Percentiles rank a stretch among this genome's conserved stretches.
Evolutionary conservation across 1,140 invertebrate genomes (phyloP).

Genomic region (Cotesia glomerata): DNA sequence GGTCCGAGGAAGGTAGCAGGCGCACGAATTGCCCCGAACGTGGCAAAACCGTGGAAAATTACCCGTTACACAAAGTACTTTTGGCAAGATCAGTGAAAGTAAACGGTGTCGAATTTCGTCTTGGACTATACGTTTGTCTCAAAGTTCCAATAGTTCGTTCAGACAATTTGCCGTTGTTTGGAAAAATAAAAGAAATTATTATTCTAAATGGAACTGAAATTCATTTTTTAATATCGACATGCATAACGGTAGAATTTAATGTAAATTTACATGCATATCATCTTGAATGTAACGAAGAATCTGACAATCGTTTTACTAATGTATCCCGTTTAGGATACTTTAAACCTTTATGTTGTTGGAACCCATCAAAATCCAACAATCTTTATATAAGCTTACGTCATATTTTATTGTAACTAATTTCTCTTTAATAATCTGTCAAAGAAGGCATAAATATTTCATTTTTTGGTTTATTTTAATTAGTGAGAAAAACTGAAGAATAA

Average conservation of each 20-base stretch:
- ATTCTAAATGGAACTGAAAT: background rate
- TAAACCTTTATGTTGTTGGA: background rate
- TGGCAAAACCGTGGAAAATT: too few relatives aligned
- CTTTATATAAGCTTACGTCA: background rate
- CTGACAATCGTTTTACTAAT: background rate
- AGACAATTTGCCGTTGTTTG: conserved; percentile 8
- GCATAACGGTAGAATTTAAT: background rate
- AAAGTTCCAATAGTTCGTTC: background rate
- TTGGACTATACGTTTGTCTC: background rate
- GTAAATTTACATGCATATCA: background rate
- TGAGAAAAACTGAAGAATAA: too few relatives aligned
- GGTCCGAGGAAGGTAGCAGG: too few relatives aligned
- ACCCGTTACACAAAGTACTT: too few relatives aligned
- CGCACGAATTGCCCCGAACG: too few relatives aligned
- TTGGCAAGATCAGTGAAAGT: too few relatives aligned
- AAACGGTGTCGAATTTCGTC: too few relatives aligned
- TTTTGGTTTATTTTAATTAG: too few relatives aligned
- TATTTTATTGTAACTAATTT: background rate
- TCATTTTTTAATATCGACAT: background rate
- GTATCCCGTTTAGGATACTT: background rate
- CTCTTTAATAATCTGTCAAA: background rate
- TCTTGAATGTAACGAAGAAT: background rate
- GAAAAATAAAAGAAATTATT: conserved; percentile 12
- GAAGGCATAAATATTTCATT: too few relatives aligned
- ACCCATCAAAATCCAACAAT: background rate